phyloP scores from a whole-genome alignment of 2,797 vertebrate species.

The Lepidocolaptes lacrymiger region DNA sequence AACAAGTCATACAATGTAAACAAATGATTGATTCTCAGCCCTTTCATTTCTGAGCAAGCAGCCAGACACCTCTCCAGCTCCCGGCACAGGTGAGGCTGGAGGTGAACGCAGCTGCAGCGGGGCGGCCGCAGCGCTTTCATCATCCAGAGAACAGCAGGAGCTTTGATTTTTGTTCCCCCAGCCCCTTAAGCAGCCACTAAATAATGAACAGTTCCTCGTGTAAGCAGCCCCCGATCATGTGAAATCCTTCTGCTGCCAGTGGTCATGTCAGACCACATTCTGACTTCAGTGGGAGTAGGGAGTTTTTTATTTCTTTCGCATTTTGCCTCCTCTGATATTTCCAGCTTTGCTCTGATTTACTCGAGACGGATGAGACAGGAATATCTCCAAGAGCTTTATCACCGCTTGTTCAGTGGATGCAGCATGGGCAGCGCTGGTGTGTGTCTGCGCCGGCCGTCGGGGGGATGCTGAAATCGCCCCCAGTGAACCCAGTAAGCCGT shows the following conservation, averaged over 20 bases:
- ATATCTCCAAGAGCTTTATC: constrained; percentile 8
- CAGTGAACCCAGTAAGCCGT: constrained; percentile 65
- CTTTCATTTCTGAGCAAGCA: constrained; percentile 19
- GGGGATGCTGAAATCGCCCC: constrained; percentile 55
- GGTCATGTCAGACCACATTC: background rate
- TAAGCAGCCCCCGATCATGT: background rate
- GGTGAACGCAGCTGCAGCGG: background rate
- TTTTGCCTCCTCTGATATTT: constrained; percentile 6
- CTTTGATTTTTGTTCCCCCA: background rate
- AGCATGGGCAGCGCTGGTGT: constrained; percentile 56
- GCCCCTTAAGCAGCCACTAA: constrained; percentile 28
- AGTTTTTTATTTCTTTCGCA: constrained; percentile 18
- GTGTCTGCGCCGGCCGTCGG: constrained; percentile 24
- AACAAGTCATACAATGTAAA: constrained; percentile 9
- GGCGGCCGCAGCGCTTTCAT: constrained; percentile 27
- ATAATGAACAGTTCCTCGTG: constrained; percentile 4
- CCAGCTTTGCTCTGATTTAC: constrained; percentile 39
- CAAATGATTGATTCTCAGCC: background rate
- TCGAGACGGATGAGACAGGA: constrained; percentile 47
- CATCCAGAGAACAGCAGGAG: background rate
- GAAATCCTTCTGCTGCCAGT: constrained; percentile 13
- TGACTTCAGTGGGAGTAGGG: background rate
- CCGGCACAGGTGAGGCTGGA: background rate
- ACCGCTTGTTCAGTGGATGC: constrained; percentile 28
- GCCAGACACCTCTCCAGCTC: background rate